phyloP scores from a whole-genome alignment of 2,888 invertebrate species.

The Stenurella melanura region DNA sequence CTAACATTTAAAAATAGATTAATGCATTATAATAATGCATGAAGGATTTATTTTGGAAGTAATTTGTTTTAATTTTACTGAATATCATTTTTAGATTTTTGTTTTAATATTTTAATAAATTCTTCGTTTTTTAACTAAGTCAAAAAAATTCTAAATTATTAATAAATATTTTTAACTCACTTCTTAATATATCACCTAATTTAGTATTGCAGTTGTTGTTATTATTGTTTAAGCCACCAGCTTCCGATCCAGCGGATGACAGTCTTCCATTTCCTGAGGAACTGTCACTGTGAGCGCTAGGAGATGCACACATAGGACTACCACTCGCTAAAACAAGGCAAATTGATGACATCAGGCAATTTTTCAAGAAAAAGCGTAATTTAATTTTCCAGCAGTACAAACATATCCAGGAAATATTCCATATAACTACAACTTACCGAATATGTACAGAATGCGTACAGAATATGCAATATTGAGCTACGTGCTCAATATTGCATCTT shows the following conservation, averaged over 20 bases:
- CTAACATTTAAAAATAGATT: constrained; percentile 56
- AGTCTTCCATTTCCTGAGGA: constrained; percentile 87
- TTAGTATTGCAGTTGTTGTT: constrained; percentile 80
- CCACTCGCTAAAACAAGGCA: constrained; percentile 70
- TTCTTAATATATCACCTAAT: constrained; percentile 74
- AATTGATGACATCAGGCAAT: neutral
- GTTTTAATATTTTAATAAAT: too few relatives aligned
- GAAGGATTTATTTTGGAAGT: neutral
- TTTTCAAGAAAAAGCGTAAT: neutral
- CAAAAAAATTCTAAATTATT: neutral
- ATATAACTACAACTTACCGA: too few relatives aligned
- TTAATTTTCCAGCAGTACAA: neutral
- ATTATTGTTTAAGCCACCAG: constrained; percentile 82
- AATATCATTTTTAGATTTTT: too few relatives aligned
- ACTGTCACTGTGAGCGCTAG: constrained; percentile 90
- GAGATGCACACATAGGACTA: constrained; percentile 85
- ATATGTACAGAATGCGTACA: too few relatives aligned
- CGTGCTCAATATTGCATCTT: too few relatives aligned
- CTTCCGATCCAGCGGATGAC: constrained; percentile 87
- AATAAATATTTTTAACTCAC: constrained; percentile 61
- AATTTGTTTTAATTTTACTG: constrained; percentile 10
- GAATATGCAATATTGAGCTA: too few relatives aligned
- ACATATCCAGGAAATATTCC: too few relatives aligned
- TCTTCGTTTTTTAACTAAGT: too few relatives aligned
- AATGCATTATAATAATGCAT: neutral